A percentile compares a stretch with the other conserved stretches of the same genome.
These are phyloP conservation scores for Isotomurus palustris DNA, from an alignment of 2,888 invertebrate species.

Conservation along the genomic window DNA sequence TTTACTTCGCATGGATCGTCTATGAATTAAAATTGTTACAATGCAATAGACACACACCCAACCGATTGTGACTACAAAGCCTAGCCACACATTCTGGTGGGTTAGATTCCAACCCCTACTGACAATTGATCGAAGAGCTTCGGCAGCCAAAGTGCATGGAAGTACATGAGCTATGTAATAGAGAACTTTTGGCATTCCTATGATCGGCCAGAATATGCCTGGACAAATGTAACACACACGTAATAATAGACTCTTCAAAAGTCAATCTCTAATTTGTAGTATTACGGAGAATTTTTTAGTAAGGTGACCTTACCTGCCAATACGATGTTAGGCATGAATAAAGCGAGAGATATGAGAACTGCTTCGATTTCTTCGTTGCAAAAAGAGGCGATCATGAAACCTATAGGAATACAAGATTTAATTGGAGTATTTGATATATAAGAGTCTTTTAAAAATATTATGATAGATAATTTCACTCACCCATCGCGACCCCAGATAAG, in stretches of 20 bases:
- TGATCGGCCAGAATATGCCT: background rate
- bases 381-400: slow-evolving; percentile 85
- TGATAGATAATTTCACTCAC: slow-evolving; percentile 11
- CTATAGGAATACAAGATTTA: slow-evolving; percentile 49
- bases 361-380: slow-evolving; percentile 89
- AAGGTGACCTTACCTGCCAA: slow-evolving; percentile 29
- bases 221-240: background rate
- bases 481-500: slow-evolving; percentile 24
- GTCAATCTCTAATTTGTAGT: background rate
- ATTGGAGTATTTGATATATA: background rate
- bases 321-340: slow-evolving; percentile 35
- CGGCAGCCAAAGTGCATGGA: background rate
- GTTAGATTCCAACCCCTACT: background rate
- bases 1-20: no score
- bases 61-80: no score
- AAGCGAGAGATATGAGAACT: slow-evolving; percentile 59
- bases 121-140: background rate
- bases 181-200: slow-evolving; percentile 3
- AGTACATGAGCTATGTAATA: background rate
- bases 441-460: background rate
- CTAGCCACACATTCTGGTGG: background rate
- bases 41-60: no score
- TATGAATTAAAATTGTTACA: no score
- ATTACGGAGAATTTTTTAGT: no score
- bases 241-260: background rate